Conservation (phyloP, 2,888 invertebrate species). For the Himalopsyche anomala region DNA sequence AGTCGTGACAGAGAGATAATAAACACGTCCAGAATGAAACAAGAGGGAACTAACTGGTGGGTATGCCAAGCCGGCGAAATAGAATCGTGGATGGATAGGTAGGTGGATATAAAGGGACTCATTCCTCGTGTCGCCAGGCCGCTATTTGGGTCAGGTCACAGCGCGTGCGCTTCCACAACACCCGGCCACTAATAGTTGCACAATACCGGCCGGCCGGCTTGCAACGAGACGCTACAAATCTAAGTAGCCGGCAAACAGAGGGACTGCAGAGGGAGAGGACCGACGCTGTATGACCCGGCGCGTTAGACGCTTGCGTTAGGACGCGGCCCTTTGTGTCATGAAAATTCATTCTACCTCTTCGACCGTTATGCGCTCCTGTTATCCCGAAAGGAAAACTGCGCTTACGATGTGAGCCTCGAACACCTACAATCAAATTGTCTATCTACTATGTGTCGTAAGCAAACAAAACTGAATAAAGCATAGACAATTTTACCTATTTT, state of each 20-base stretch:
- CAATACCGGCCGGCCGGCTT: constrained; percentile 53
- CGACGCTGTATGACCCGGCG: constrained; percentile 22
- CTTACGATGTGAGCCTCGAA: constrained; percentile 16
- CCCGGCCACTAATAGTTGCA: constrained; percentile 43
- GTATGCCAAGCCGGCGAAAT: neutral
- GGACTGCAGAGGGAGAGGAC: neutral
- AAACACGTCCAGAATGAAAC: constrained; percentile 6
- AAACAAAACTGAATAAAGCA: too few relatives aligned
- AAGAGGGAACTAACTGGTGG: neutral
- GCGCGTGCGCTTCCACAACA: constrained; percentile 54
- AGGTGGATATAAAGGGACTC: neutral
- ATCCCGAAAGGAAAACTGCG: neutral
- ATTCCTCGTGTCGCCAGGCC: constrained; percentile 16
- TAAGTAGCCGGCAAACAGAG: constrained; percentile 4
- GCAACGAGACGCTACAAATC: constrained; percentile 2
- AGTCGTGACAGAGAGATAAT: neutral
- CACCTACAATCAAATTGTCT: neutral
- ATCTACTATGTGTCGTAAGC: too few relatives aligned
- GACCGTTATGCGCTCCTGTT: constrained; percentile 20
- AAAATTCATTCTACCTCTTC: neutral
- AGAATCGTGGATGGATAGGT: neutral
- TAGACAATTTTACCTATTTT: too few relatives aligned
- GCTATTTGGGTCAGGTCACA: constrained; percentile 61
- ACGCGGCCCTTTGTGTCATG: constrained; percentile 16
- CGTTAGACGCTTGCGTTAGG: constrained; percentile 5